These are phyloP conservation scores for Microctenopoma steveboyesi DNA, from an alignment of 2,797 vertebrate species.

Conservation along the genomic window DNA sequence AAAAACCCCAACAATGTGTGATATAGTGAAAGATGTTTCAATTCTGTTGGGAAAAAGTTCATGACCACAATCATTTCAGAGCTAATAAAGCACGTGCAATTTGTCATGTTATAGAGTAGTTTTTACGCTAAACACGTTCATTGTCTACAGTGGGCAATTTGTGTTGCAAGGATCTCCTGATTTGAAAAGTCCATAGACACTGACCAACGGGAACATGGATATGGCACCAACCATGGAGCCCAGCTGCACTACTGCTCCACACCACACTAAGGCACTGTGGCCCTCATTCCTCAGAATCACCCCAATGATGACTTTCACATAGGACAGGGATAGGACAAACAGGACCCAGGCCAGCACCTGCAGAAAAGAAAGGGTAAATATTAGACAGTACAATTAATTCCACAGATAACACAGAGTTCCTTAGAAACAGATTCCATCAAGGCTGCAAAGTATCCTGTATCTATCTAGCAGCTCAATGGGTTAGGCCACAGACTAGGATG, in stretches of 20 bases:
- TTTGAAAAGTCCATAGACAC: constrained; percentile 81
- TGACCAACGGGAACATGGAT: constrained; percentile 86
- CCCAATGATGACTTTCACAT: constrained; percentile 88
- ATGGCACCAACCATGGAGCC: constrained; percentile 88
- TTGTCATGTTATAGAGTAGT: constrained; percentile 20
- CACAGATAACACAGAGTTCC: background rate
- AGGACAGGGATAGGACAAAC: constrained; percentile 85
- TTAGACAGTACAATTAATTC: background rate
- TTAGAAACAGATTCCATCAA: no score
- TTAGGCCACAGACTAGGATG: no score
- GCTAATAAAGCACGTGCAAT: constrained; percentile 34
- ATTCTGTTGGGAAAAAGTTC: constrained; percentile 11
- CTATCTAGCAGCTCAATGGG: no score
- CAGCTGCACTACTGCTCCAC: constrained; percentile 88
- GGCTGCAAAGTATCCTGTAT: no score
- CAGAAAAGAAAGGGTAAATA: constrained; percentile 17
- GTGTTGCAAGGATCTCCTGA: constrained; percentile 86
- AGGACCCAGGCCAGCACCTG: constrained; percentile 87
- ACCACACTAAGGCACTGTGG: constrained; percentile 88
- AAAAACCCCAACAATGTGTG: constrained; percentile 4
- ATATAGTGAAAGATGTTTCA: background rate
- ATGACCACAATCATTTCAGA: constrained; percentile 20
- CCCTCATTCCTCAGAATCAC: constrained; percentile 87
- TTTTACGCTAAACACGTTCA: constrained; percentile 15
- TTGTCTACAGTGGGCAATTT: constrained; percentile 72